Evolutionary conservation across 2,888 invertebrate genomes (phyloP).

Genomic region (Ashinkailepas kermadecensis): DNA sequence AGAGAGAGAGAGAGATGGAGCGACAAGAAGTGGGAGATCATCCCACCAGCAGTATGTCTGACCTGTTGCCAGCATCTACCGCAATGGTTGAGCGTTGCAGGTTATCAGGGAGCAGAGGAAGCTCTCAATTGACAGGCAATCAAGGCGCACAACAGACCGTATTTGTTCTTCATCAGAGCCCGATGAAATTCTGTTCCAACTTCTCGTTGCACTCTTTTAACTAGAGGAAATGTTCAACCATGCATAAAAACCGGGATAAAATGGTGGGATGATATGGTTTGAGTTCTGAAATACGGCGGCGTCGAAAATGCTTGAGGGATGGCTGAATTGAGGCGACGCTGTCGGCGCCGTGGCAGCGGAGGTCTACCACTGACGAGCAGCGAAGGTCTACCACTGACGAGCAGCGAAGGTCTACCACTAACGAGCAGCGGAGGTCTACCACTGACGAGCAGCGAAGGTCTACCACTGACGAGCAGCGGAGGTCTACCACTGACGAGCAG

Average conservation of each 20-base stretch:
- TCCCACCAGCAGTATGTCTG: too few species aligned
- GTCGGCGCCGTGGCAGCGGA: not conserved
- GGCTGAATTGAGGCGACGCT: not conserved
- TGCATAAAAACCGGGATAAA: conserved; percentile 14
- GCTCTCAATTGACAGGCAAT: not conserved
- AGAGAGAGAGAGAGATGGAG: not conserved
- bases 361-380: not conserved
- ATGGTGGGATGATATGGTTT: conserved; percentile 7
- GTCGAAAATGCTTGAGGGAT: not conserved
- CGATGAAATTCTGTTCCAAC: conserved; percentile 5
- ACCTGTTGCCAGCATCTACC: too few species aligned
- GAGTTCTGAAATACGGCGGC: not conserved
- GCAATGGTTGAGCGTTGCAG: too few species aligned
- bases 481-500: not conserved
- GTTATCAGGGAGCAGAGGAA: too few species aligned
- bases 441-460: not conserved
- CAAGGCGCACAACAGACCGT: not conserved
- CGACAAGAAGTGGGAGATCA: not conserved
- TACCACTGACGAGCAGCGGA: not conserved
- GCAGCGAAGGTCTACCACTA: not conserved
- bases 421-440: not conserved
- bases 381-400: not conserved
- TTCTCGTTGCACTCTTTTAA: conserved; percentile 3
- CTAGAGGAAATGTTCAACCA: not conserved
- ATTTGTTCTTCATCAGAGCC: conserved; percentile 15